Conservation (phyloP, 2,888 invertebrate genomes). For the Alentia gelatinosa region DNA sequence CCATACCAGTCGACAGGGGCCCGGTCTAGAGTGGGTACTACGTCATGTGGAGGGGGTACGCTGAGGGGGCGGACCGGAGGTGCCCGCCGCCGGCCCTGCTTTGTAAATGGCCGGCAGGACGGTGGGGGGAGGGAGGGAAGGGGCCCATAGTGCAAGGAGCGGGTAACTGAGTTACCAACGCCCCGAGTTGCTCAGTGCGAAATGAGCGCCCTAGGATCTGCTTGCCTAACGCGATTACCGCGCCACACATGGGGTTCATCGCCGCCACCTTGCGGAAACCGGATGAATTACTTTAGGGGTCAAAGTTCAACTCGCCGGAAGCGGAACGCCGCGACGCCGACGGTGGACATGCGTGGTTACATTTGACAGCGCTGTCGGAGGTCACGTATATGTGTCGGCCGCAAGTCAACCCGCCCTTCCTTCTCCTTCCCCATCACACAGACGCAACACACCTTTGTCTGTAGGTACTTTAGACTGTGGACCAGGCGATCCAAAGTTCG, state of each 20-base stretch:
- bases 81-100: neutral
- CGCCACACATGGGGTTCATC: slow-evolving; percentile 34
- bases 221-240: slow-evolving; percentile 24
- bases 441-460: too few relatives aligned
- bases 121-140: too few relatives aligned
- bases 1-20: neutral
- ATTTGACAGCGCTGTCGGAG: too few relatives aligned
- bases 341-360: too few relatives aligned
- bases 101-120: slow-evolving; percentile 4
- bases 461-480: too few relatives aligned
- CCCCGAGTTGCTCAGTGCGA: slow-evolving; percentile 13
- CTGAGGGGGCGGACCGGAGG: neutral
- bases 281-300: neutral
- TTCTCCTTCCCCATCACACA: too few relatives aligned
- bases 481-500: too few relatives aligned
- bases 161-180: neutral
- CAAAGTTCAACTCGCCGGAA: neutral
- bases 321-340: neutral
- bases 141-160: neutral
- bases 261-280: neutral
- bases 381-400: too few relatives aligned
- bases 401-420: too few relatives aligned
- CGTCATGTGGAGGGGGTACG: neutral
- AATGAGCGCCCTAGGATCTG: slow-evolving; percentile 34
- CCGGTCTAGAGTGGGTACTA: neutral